A percentile compares a stretch with the other conserved stretches of the same genome.
These are phyloP conservation scores for Acheta domesticus DNA, from an alignment of 2,888 invertebrate genomes.

Conservation along the genomic window DNA sequence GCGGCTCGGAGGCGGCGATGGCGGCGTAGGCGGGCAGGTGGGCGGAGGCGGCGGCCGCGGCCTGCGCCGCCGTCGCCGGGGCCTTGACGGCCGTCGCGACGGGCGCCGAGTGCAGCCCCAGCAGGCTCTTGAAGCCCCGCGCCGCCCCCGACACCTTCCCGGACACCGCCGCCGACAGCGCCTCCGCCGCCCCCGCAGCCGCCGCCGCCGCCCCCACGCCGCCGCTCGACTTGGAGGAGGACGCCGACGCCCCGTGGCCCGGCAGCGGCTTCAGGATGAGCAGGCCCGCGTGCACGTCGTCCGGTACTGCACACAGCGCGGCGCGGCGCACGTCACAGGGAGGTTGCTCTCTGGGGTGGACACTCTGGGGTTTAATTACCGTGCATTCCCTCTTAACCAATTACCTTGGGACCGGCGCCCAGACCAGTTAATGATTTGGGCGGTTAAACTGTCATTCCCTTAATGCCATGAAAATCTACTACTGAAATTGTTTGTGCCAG, in stretches of 20 bases:
- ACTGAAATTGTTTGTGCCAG: too few relatives aligned
- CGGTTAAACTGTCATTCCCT: too few relatives aligned
- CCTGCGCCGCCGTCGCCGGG: neutral
- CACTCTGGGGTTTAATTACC: too few relatives aligned
- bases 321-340: too few relatives aligned
- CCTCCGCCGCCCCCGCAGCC: slow-evolving; percentile 31
- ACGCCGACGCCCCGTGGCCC: neutral
- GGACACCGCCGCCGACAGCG: neutral
- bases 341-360: too few relatives aligned
- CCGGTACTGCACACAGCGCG: slow-evolving; percentile 39
- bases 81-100: slow-evolving; percentile 18
- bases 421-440: too few relatives aligned
- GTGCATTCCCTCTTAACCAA: too few relatives aligned
- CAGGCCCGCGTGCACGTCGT: slow-evolving; percentile 45
- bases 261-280: slow-evolving; percentile 45
- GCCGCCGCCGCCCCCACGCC: neutral
- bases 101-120: neutral
- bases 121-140: too few relatives aligned
- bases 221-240: neutral
- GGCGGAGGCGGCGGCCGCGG: slow-evolving; percentile 38
- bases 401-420: too few relatives aligned
- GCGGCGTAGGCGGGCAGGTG: slow-evolving; percentile 20
- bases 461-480: too few relatives aligned
- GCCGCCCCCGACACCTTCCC: too few relatives aligned
- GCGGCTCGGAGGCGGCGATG: slow-evolving; percentile 37